Percentiles rank a stretch among this genome's conserved stretches.
Conservation (phyloP, 1,140 invertebrate species). For the Pseudachorutes palmiensis region DNA sequence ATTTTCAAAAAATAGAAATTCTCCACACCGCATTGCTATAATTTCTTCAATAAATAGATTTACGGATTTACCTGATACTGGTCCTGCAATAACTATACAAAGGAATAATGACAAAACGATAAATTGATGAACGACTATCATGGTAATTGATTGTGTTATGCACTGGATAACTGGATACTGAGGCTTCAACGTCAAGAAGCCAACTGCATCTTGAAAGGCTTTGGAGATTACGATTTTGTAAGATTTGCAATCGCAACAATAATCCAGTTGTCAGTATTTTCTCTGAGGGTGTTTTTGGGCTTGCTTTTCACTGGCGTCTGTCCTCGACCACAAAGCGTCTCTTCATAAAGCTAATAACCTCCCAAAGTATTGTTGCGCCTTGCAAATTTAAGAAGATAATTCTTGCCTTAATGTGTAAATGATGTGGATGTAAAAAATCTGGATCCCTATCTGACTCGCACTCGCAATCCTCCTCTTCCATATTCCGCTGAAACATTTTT, state of each 20-base stretch:
- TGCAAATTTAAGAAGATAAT: too few relatives aligned
- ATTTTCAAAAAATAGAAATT: slow-evolving; percentile 1
- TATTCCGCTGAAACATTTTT: too few relatives aligned
- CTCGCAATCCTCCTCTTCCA: too few relatives aligned
- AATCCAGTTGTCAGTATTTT: slow-evolving; percentile 1
- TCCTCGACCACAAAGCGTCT: too few relatives aligned
- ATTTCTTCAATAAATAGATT: slow-evolving; percentile 3
- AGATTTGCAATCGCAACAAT: background rate
- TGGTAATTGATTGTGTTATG: too few relatives aligned
- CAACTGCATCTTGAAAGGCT: background rate
- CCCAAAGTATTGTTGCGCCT: too few relatives aligned
- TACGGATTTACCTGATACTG: slow-evolving; percentile 3
- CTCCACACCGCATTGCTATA: background rate
- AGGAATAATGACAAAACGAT: background rate
- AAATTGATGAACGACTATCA: too few relatives aligned
- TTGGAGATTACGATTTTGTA: background rate
- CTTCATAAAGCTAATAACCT: too few relatives aligned
- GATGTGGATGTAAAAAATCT: too few relatives aligned
- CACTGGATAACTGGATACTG: too few relatives aligned
- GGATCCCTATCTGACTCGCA: too few relatives aligned
- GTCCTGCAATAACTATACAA: slow-evolving; percentile 1
- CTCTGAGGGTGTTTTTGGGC: background rate
- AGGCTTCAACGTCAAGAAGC: background rate
- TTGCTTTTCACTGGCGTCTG: slow-evolving; percentile 6
- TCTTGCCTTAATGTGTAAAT: too few relatives aligned